Evolutionary conservation across 2,888 invertebrate genomes (phyloP).

Genomic region (Ochlodes sylvanus): DNA sequence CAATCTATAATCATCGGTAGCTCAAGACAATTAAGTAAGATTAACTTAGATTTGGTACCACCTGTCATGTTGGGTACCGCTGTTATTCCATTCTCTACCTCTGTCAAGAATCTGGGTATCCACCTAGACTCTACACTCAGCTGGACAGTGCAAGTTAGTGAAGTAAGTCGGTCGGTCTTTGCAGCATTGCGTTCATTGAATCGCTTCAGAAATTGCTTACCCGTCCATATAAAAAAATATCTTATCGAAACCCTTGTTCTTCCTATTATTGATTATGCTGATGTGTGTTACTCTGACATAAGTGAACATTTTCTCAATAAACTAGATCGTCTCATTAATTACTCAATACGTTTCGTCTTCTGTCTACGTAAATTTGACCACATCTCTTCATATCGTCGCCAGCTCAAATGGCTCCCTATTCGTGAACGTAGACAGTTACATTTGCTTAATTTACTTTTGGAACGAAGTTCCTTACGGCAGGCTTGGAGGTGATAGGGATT

Average conservation of each 20-base stretch:
- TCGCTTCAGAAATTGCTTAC: background rate
- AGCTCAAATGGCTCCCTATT: conserved; percentile 7
- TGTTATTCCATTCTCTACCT: too few species aligned
- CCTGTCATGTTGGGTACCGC: too few species aligned
- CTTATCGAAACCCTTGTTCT: background rate
- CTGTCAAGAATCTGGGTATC: too few species aligned
- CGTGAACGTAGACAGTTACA: background rate
- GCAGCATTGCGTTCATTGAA: background rate
- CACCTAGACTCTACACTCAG: background rate
- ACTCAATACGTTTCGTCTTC: conserved; percentile 10
- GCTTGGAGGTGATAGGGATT: too few species aligned
- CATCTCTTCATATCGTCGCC: background rate
- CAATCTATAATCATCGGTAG: too few species aligned
- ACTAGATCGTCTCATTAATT: conserved; percentile 1
- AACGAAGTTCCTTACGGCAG: too few species aligned
- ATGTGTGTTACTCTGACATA: conserved; percentile 3
- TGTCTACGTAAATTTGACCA: conserved; percentile 15
- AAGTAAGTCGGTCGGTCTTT: conserved; percentile 7
- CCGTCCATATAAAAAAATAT: background rate
- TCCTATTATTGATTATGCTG: conserved; percentile 5
- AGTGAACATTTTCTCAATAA: background rate
- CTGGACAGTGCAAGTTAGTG: background rate
- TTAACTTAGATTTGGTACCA: too few species aligned
- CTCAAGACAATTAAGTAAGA: too few species aligned
- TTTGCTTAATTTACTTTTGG: background rate